Evolutionary conservation across 1,140 invertebrate species (phyloP).

Genomic region (Drosophila mayri): DNA sequence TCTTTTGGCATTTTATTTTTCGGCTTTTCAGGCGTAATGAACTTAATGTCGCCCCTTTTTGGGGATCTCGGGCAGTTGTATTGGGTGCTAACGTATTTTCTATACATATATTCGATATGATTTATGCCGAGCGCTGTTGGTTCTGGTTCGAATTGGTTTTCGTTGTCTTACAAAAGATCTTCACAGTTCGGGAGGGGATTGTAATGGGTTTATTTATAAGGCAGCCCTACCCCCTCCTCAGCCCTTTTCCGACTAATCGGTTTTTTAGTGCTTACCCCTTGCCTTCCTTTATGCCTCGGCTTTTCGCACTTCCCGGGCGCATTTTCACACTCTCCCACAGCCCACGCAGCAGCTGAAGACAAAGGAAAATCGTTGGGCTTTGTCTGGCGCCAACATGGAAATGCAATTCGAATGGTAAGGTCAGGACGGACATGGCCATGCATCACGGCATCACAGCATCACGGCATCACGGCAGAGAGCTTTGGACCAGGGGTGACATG

Average conservation of each 20-base stretch:
- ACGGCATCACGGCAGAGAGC: constrained; percentile 31
- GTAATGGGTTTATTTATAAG: constrained; percentile 37
- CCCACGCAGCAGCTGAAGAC: constrained; percentile 33
- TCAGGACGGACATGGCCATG: constrained; percentile 69
- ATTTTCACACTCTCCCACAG: constrained; percentile 46
- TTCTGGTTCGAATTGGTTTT: constrained; percentile 74
- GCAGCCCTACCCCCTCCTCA: background rate
- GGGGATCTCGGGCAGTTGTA: constrained; percentile 40
- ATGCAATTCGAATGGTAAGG: constrained; percentile 74
- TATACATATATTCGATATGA: constrained; percentile 63
- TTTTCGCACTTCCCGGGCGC: constrained; percentile 40
- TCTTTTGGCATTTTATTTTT: constrained; percentile 29
- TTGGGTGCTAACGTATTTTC: constrained; percentile 42
- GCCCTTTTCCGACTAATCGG: constrained; percentile 11
- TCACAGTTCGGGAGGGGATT: constrained; percentile 30
- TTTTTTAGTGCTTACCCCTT: constrained; percentile 13
- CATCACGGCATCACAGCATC: constrained; percentile 36
- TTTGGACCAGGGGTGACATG: constrained; percentile 67
- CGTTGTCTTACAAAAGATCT: constrained; percentile 55
- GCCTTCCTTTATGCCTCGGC: background rate
- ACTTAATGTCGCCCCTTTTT: constrained; percentile 68
- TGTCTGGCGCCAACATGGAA: constrained; percentile 78
- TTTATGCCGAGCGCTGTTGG: constrained; percentile 56
- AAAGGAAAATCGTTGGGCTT: constrained; percentile 40
- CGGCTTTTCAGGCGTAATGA: constrained; percentile 69